These are phyloP conservation scores for Mya arenaria DNA, from an alignment of 1,140 invertebrate species.

Conservation along the genomic window DNA sequence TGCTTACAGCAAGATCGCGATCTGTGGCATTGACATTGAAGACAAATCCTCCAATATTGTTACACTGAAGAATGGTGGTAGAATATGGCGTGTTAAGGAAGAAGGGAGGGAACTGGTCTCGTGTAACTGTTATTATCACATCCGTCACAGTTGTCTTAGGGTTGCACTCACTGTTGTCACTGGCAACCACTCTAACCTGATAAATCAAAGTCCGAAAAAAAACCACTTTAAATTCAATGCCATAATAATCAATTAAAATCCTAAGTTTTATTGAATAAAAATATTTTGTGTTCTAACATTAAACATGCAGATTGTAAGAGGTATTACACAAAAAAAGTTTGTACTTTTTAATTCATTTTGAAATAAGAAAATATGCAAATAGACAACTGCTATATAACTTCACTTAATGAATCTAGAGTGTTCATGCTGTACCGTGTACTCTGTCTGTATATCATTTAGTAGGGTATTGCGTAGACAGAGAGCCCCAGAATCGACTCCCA, in stretches of 20 bases:
- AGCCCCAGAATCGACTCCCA: constrained; percentile 55
- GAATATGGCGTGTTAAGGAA: constrained; percentile 59
- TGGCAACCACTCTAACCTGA: constrained; percentile 63
- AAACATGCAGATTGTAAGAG: too few relatives aligned
- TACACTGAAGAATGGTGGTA: constrained; percentile 54
- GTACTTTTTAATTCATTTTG: too few relatives aligned
- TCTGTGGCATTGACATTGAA: constrained; percentile 63
- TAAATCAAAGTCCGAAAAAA: too few relatives aligned
- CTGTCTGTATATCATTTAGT: constrained; percentile 25
- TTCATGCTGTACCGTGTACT: constrained; percentile 64
- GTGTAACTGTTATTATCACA: constrained; percentile 62
- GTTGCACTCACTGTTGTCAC: constrained; percentile 62
- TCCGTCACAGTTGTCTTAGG: constrained; percentile 41
- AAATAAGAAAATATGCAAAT: too few relatives aligned
- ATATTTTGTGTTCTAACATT: too few relatives aligned
- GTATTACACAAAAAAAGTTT: too few relatives aligned
- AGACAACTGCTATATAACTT: too few relatives aligned
- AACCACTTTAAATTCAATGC: too few relatives aligned
- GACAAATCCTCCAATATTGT: constrained; percentile 56
- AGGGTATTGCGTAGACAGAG: constrained; percentile 60
- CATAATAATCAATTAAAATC: too few relatives aligned
- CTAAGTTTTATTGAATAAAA: too few relatives aligned
- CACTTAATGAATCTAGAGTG: too few relatives aligned
- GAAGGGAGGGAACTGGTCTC: constrained; percentile 63
- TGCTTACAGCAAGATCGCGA: constrained; percentile 63